phyloP scores from a whole-genome alignment of 1,140 invertebrate genomes.

The Apis laboriosa region DNA sequence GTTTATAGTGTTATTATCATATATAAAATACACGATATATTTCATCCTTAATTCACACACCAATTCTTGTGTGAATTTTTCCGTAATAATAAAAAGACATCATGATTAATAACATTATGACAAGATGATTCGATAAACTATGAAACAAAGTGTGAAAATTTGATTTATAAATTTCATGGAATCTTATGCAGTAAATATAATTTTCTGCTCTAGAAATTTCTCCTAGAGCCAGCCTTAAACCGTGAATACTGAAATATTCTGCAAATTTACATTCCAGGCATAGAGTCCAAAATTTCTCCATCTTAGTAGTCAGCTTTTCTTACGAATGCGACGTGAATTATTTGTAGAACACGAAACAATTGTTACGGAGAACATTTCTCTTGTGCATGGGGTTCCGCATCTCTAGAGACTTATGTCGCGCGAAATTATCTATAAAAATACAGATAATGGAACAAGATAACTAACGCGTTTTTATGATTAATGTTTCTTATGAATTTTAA shows the following conservation, averaged over 20 bases:
- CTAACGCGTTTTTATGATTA: neutral
- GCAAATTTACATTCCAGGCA: neutral
- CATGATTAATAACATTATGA: too few relatives aligned
- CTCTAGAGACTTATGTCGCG: neutral
- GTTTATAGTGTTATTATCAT: too few relatives aligned
- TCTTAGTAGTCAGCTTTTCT: neutral
- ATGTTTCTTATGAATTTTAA: too few relatives aligned
- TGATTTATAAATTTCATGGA: too few relatives aligned
- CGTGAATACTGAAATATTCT: neutral
- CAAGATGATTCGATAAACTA: too few relatives aligned
- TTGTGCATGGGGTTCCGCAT: neutral
- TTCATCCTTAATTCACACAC: too few relatives aligned
- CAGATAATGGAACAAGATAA: neutral
- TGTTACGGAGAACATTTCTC: neutral
- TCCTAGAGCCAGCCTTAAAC: neutral
- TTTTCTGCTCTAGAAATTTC: conserved; percentile 6
- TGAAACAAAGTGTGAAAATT: neutral
- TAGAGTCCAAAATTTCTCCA: neutral
- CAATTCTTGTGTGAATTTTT: too few relatives aligned
- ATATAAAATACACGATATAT: too few relatives aligned
- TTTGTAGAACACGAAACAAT: neutral
- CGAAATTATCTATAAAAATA: neutral
- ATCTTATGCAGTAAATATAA: neutral
- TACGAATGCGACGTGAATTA: neutral
- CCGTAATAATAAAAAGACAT: too few relatives aligned